Evolutionary conservation across 2,113 vertebrate genomes (phyloP).

Genomic region (Bungarus multicinctus): DNA sequence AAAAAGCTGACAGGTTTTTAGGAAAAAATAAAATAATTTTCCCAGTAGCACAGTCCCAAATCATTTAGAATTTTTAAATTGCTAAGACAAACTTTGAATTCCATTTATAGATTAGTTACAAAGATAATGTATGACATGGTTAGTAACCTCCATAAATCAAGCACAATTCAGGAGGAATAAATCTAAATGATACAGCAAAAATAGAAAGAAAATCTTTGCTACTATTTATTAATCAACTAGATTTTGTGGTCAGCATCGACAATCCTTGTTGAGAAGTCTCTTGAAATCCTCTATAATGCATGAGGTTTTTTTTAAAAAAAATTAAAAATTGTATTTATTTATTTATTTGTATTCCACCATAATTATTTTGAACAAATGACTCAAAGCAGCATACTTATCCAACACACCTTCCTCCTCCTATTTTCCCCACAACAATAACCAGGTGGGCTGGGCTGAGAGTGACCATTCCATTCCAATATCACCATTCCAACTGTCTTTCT

Average conservation of each 20-base stretch:
- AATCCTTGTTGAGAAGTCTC: background rate
- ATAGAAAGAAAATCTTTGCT: background rate
- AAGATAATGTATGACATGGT: background rate
- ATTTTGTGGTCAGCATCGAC: background rate
- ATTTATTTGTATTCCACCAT: background rate
- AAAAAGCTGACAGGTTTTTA: background rate
- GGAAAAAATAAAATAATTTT: background rate
- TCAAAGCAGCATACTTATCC: background rate
- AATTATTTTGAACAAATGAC: background rate
- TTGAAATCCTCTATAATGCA: background rate
- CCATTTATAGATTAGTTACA: background rate
- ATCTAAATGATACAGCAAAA: background rate
- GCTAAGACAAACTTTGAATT: background rate
- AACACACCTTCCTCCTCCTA: background rate
- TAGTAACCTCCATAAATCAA: background rate
- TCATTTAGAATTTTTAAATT: background rate
- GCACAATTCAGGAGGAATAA: background rate
- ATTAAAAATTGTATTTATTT: background rate
- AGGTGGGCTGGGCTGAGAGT: background rate
- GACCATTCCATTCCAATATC: background rate
- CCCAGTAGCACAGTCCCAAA: background rate
- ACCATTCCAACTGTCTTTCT: background rate
- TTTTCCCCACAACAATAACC: background rate
- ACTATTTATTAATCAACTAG: background rate
- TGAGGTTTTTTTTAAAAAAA: background rate